Percentiles rank a stretch among this genome's conserved stretches.
These are phyloP conservation scores for Anseranas semipalmata DNA, from an alignment of 2,113 vertebrate genomes.

Conservation along the genomic window DNA sequence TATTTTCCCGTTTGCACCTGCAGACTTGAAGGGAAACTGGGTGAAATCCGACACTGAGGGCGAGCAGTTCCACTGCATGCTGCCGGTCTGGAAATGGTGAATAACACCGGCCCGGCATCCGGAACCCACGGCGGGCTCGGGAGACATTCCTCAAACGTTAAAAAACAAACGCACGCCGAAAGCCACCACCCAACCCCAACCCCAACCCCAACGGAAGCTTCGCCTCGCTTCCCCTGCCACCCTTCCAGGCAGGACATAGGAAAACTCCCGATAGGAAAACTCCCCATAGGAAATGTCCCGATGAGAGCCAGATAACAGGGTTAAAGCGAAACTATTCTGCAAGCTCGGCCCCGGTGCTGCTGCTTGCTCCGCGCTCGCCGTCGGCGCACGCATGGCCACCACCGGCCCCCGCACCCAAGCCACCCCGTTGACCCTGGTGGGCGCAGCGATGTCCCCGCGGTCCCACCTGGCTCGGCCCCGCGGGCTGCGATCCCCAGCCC, in stretches of 20 bases:
- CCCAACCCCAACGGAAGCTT: not conserved
- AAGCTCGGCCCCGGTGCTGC: not conserved
- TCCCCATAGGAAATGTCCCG: too few species aligned
- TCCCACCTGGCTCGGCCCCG: too few species aligned
- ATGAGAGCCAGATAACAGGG: too few species aligned
- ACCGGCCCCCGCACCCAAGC: not conserved
- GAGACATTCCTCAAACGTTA: not conserved
- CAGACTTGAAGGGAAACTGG: not conserved
- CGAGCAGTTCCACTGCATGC: not conserved
- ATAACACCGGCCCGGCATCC: not conserved
- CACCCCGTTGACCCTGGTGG: too few species aligned
- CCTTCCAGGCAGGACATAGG: not conserved
- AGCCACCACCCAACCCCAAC: not conserved
- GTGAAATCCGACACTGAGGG: not conserved
- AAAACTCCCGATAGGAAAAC: not conserved
- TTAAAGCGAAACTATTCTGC: slow-evolving; percentile 55
- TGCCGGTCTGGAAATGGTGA: slow-evolving; percentile 28
- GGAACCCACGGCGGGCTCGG: not conserved
- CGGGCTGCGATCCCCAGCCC: too few species aligned
- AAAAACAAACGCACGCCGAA: not conserved
- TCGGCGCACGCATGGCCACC: not conserved
- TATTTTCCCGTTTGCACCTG: slow-evolving; percentile 31
- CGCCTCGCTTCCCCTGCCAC: not conserved
- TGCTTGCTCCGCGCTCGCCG: not conserved
- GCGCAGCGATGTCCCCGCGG: too few species aligned